Conservation (phyloP, 2,113 vertebrate genomes). For the Nettapus auritus region DNA sequence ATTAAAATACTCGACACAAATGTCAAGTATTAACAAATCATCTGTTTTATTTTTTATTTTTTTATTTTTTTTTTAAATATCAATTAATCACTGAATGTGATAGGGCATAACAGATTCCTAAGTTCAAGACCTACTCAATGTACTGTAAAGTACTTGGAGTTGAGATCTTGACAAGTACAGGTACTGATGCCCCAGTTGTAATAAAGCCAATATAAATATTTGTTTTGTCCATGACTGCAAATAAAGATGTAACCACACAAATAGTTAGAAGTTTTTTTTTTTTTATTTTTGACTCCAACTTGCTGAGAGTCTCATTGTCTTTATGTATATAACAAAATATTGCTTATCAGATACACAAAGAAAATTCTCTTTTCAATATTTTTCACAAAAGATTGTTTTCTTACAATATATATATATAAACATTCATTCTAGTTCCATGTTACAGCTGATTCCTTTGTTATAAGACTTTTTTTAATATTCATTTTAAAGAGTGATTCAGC, state of each 20-base stretch:
- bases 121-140: not conserved
- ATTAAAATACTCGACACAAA: not conserved
- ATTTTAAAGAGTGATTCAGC: not conserved
- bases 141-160: not conserved
- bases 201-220: not conserved
- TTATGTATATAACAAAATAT: not conserved
- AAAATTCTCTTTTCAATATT: not conserved
- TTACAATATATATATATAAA: not conserved
- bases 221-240: not conserved
- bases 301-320: not conserved
- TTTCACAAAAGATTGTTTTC: not conserved
- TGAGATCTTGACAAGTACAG: not conserved
- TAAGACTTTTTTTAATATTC: not conserved
- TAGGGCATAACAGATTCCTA: not conserved
- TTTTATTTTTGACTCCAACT: not conserved
- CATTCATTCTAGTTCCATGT: not conserved
- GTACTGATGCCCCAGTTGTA: not conserved
- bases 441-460: not conserved
- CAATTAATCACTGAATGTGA: not conserved
- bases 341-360: not conserved
- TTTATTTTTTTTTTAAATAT: not conserved
- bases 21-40: not conserved
- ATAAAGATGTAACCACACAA: not conserved
- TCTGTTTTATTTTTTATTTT: too few relatives aligned
- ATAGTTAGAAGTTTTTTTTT: not conserved